phyloP scores from a whole-genome alignment of 2,113 vertebrate genomes.

The Phainopepla nitens region DNA sequence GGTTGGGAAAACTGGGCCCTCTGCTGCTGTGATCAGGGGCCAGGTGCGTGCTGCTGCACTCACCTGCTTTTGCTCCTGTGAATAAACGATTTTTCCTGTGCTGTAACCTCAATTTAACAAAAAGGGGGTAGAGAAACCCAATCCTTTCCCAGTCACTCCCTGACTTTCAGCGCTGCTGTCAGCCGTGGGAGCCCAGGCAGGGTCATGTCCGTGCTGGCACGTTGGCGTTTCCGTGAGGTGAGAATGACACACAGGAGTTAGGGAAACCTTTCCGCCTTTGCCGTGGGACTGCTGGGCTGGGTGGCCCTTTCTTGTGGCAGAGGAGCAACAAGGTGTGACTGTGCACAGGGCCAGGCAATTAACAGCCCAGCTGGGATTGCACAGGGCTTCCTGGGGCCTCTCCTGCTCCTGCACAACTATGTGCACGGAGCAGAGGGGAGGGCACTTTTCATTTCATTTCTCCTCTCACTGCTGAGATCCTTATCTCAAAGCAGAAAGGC shows the following conservation, averaged over 20 bases:
- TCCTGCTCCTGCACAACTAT: background rate
- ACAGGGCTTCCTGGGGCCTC: background rate
- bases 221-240: background rate
- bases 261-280: background rate
- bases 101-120: background rate
- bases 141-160: background rate
- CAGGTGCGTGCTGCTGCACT: background rate
- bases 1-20: background rate
- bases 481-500: background rate
- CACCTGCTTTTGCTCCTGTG: background rate
- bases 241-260: background rate
- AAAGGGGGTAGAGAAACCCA: background rate
- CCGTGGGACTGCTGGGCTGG: background rate
- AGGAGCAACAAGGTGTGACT: background rate
- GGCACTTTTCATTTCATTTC: background rate
- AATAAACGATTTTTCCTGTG: background rate
- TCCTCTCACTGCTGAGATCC: background rate
- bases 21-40: background rate
- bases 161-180: background rate
- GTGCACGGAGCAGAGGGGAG: background rate
- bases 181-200: background rate
- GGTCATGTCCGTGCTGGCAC: background rate
- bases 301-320: background rate
- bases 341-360: background rate
- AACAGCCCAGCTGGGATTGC: slow-evolving; percentile 26